phyloP scores from a whole-genome alignment of 2,113 vertebrate species.

The Ammodytes dubius region DNA sequence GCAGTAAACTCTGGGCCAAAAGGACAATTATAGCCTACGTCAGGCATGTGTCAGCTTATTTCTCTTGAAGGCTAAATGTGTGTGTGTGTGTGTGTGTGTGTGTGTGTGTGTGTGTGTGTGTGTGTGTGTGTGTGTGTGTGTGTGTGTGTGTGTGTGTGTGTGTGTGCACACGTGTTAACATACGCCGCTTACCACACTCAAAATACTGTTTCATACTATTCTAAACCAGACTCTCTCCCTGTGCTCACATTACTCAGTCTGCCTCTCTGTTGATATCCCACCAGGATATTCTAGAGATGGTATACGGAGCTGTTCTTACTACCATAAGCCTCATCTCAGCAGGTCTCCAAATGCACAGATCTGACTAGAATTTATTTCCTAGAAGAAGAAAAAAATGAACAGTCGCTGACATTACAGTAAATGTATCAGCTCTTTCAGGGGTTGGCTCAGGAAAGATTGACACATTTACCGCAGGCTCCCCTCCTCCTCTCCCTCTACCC shows the following conservation, averaged over 20 bases:
- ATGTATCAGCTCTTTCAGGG: conserved; percentile 42
- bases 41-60: conserved; percentile 30
- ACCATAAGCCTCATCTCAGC: conserved; percentile 51
- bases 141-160: conserved; percentile 7
- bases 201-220: conserved; percentile 40
- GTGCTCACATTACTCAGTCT: conserved; percentile 41
- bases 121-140: conserved; percentile 7
- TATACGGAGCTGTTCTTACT: conserved; percentile 36
- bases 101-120: conserved; percentile 4
- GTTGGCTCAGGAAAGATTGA: conserved; percentile 51
- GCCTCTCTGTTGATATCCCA: conserved; percentile 49
- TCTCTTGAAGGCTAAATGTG: conserved; percentile 14
- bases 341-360: conserved; percentile 57
- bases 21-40: neutral
- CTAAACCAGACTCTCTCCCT: conserved; percentile 43
- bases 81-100: conserved; percentile 12
- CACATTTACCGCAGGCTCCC: conserved; percentile 47
- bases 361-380: conserved; percentile 60
- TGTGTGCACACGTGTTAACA: conserved; percentile 20
- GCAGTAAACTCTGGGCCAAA: neutral
- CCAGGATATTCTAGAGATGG: conserved; percentile 38
- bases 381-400: conserved; percentile 41
- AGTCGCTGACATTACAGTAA: conserved; percentile 20
- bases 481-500: conserved; percentile 33
- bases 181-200: conserved; percentile 35